Conservation (phyloP, 1,140 invertebrate genomes). For the Phortica variegata region DNA sequence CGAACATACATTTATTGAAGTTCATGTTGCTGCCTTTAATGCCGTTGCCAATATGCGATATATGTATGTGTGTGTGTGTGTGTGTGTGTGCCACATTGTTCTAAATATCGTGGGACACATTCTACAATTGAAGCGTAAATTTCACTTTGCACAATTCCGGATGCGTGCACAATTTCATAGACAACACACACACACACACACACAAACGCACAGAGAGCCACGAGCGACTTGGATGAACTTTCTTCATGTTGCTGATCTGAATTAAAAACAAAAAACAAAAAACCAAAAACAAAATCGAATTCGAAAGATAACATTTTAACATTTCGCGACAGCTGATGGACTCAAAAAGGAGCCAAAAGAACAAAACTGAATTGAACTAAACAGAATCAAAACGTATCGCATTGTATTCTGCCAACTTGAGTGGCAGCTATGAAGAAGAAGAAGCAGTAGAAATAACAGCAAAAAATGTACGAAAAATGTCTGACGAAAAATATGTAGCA, state of each 20-base stretch:
- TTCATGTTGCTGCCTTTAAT: constrained; percentile 5
- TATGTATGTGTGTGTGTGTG: too few relatives aligned
- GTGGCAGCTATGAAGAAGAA: too few relatives aligned
- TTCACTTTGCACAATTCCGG: constrained; percentile 36
- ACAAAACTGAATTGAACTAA: too few relatives aligned
- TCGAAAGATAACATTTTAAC: too few relatives aligned
- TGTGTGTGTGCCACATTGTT: constrained; percentile 50
- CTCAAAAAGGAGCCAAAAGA: too few relatives aligned
- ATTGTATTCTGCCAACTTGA: too few relatives aligned
- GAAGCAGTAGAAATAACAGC: neutral
- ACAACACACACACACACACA: constrained; percentile 4
- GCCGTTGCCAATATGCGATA: constrained; percentile 23
- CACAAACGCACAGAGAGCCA: neutral
- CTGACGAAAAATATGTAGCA: neutral
- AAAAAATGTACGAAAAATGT: neutral
- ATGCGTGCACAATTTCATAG: constrained; percentile 42
- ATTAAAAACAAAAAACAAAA: too few relatives aligned
- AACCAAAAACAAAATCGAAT: too few relatives aligned
- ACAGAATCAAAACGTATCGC: neutral
- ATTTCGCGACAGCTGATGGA: too few relatives aligned
- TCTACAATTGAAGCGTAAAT: constrained; percentile 51
- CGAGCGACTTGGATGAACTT: too few relatives aligned
- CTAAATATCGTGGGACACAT: constrained; percentile 40
- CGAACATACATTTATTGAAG: neutral
- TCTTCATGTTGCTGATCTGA: too few relatives aligned